Evolutionary conservation across 1,140 invertebrate genomes (phyloP), one percentile per base, ranked within the genome.

Genomic region (Leptopilina boulardi): DNA sequence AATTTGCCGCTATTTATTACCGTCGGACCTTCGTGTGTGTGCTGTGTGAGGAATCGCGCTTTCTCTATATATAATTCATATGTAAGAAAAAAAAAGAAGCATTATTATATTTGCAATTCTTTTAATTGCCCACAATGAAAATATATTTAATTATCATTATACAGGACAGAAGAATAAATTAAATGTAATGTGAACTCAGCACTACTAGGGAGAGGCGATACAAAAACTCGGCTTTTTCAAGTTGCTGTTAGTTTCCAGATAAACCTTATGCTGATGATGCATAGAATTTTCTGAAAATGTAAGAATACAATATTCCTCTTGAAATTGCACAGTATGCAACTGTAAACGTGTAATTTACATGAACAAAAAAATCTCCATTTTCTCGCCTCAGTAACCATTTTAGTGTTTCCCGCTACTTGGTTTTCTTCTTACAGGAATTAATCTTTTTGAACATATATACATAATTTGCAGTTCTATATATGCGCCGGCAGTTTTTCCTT

Each of bases 1-100:
- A 82, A 38, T 71, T 76, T 34, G 11, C 73, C 78, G 79, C 70
- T 80, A 82, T 86, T 86, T 83, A 85, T 81, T 77, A 80, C 56
- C 4, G 56, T 8, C 21, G 3, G 19, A 13, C 13, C 23, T 26
- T 23, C 54, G 10, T 56, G 8, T 18, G 1, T 59, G 1, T 21
- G 34, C n/a, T 38, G 34, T 4, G 0, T 59, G 23, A 59, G 54
- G 19, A 3, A 56, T 56, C 19, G 21, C 18, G 54, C 11, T 56
- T 56, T 21, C 23, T 21, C 23, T 59, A 59, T 23, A 59, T 59
- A 59, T 23, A 59, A 59, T 4, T 44, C 21, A 59, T 21, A 26
- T 59, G 6, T 6, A 11, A 23, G 54, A 26, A 1, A 21, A 59
- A 59, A 23, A 15, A 54, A 54, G 51, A 2, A 2, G 9, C 51